These are phyloP conservation scores for Tor tambroides DNA, from an alignment of 2,113 vertebrate species.

Conservation along the genomic window DNA sequence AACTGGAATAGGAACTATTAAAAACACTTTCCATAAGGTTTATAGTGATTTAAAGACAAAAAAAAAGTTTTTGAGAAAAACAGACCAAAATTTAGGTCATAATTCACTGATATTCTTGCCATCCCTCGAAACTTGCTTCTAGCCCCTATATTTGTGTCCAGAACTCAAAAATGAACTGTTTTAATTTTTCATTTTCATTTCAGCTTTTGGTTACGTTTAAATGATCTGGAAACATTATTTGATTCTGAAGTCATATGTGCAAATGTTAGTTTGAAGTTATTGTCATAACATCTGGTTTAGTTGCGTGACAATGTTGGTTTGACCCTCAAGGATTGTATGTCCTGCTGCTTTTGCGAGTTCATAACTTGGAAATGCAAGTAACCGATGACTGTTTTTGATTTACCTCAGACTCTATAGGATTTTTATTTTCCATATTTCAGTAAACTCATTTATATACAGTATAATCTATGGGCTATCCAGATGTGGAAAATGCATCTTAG, in stretches of 20 bases:
- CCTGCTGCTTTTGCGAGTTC: not conserved
- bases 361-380: conserved; percentile 8
- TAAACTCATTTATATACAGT: conserved; percentile 22
- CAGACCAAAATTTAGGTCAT: not conserved
- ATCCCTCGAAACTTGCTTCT: not conserved
- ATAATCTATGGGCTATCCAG: conserved; percentile 5
- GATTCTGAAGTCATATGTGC: not conserved
- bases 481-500: conserved; percentile 29
- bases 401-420: not conserved
- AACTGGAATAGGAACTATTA: not conserved
- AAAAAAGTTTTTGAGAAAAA: not conserved
- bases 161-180: not conserved
- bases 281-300: not conserved
- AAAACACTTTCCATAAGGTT: not conserved
- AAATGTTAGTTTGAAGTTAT: not conserved
- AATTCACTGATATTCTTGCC: not conserved
- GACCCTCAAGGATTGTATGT: not conserved
- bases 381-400: not conserved
- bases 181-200: not conserved
- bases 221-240: not conserved
- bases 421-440: conserved; percentile 10
- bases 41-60: not conserved
- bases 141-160: not conserved
- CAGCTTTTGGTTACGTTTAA: not conserved
- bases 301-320: not conserved